Evolutionary conservation across 2,888 invertebrate species (phyloP), one percentile per base, ranked within the genome.

Genomic region (Pyralis farinalis): DNA sequence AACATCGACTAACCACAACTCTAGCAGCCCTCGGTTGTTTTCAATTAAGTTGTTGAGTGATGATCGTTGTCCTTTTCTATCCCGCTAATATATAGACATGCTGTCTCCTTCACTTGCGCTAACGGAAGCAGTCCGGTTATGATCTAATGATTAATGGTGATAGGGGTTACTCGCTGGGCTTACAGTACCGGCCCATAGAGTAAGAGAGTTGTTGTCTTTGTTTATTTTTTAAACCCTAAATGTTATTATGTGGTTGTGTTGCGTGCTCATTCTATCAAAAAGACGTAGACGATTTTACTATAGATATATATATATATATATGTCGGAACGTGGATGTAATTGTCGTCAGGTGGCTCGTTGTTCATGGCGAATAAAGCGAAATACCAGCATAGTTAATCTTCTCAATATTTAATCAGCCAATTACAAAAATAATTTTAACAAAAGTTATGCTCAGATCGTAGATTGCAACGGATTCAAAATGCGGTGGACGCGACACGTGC

Each of bases 1-100:
- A 12, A 16, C 16, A 35, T 63, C 63, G 63, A 58, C 44, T 44
- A 29, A 21, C 37, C 50, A 43, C 67, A 49, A 53, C 71, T 47
- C 69, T 77, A 66, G 36, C 40, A 39, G 43, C 44, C 57, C 51
- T 59, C 65, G 59, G 63, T 67, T 67, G 62, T 71, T 73, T 84
- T 80, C 80, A 83, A 86, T 86, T 83, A 83, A 84, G 83, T 81
- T 80, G 83, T 84, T 70, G 70, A 70, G 66, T 69, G 57, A 46
- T 44, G 46, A 38, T 36, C 39, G 40, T 44, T 29, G 35, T 76
- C 68, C 57, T 63, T 42, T 43, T 74, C 56, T 29, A 42, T 44
- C 63, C 7, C 30, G 3, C 1, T 0, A 9, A 4, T 16, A 9
- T 16, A 8, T 2, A 21, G 1, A 43, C 65, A 46, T 37, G 9